Evolutionary conservation across 2,113 vertebrate species (phyloP).

Genomic region (Ochotona princeps): DNA sequence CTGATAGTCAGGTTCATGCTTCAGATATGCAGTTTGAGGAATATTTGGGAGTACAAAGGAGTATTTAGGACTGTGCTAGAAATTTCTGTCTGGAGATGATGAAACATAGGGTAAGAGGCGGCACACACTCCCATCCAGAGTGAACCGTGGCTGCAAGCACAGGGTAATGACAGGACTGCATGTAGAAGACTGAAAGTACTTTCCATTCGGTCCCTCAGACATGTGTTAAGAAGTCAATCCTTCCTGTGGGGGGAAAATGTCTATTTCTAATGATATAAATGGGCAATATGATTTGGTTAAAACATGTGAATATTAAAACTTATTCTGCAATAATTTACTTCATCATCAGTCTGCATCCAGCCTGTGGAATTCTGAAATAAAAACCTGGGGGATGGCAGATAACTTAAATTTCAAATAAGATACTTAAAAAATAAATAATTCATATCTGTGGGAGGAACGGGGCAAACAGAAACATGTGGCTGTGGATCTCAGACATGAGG

Average conservation of each 20-base stretch:
- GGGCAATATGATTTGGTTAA: background rate
- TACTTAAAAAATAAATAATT: background rate
- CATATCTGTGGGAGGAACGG: background rate
- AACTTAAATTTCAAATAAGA: conserved; percentile 2
- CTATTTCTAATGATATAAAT: conserved; percentile 2
- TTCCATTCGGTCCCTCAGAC: background rate
- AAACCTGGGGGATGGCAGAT: background rate
- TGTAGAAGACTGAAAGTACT: background rate
- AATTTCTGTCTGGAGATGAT: background rate
- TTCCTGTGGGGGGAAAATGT: background rate
- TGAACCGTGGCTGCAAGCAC: background rate
- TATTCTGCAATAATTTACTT: conserved; percentile 16
- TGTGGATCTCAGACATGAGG: background rate
- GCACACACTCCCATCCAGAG: background rate
- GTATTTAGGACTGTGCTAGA: background rate
- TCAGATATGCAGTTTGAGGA: background rate
- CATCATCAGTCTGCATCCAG: background rate
- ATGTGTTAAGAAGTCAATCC: conserved; percentile 10
- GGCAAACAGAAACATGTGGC: background rate
- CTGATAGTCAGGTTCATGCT: background rate
- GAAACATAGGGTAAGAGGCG: background rate
- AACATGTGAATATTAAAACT: conserved; percentile 11
- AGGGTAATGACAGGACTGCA: background rate
- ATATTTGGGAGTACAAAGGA: background rate
- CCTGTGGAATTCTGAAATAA: background rate